Evolutionary conservation across 2,113 vertebrate species (phyloP).

Genomic region (Rhinopomastus cyanomelas): DNA sequence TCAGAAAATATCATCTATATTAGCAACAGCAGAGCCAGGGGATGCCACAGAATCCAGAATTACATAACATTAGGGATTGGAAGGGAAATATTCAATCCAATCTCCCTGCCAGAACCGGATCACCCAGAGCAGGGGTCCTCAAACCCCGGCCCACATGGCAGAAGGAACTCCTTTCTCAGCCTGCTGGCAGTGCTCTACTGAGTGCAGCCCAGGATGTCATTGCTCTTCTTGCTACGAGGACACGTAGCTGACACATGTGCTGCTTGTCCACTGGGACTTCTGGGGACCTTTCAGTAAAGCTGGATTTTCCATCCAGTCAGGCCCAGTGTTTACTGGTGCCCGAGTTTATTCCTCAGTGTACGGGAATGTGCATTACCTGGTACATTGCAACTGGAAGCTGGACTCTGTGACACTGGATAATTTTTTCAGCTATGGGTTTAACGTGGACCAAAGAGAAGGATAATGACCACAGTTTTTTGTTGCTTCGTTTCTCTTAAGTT

Average conservation of each 20-base stretch:
- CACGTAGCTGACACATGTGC: not conserved
- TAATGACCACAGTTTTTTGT: not conserved
- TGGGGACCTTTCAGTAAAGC: too few species aligned
- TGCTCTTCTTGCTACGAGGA: not conserved
- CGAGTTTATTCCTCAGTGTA: too few species aligned
- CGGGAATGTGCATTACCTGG: too few species aligned
- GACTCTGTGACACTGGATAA: not conserved
- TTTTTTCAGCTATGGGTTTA: not conserved
- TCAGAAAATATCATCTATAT: not conserved
- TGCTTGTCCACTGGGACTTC: too few species aligned
- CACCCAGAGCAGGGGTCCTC: too few species aligned
- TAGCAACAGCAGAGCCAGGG: not conserved
- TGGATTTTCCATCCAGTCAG: too few species aligned
- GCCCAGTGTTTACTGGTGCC: too few species aligned
- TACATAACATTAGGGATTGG: too few species aligned
- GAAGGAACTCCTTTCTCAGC: not conserved
- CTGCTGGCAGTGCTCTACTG: not conserved
- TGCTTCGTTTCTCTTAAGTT: not conserved
- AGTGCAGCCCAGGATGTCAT: not conserved
- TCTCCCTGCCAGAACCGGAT: too few species aligned
- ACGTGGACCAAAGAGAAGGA: not conserved
- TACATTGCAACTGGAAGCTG: not conserved
- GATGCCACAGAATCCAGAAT: not conserved
- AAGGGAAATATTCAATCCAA: too few species aligned
- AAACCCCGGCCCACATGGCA: too few species aligned